phyloP scores from a whole-genome alignment of 2,113 vertebrate species.

The Entomyzon cyanotis region DNA sequence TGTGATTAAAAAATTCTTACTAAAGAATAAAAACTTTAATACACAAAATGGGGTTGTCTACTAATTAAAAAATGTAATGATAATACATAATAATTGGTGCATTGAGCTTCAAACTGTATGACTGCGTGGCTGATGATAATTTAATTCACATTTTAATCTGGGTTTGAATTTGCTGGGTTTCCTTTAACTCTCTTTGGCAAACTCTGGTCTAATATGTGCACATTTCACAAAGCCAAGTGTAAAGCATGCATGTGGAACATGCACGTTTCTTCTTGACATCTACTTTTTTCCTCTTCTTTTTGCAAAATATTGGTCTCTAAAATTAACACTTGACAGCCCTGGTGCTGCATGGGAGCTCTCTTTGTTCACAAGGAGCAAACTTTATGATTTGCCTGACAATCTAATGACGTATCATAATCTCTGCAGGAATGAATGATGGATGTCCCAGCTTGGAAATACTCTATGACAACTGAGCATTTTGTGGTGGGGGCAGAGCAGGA shows the following conservation, averaged over 20 bases:
- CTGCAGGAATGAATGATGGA: not conserved
- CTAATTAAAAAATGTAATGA: conserved; percentile 54
- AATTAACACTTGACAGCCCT: not conserved
- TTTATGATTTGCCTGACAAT: not conserved
- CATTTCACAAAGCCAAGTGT: not conserved
- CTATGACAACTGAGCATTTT: not conserved
- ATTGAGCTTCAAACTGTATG: not conserved
- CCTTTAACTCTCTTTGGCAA: not conserved
- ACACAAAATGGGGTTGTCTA: conserved; percentile 70
- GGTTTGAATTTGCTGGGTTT: not conserved
- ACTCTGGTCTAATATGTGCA: not conserved
- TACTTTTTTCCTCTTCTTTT: not conserved
- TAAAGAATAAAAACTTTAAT: conserved; percentile 82
- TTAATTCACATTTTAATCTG: not conserved
- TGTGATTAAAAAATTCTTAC: conserved; percentile 80
- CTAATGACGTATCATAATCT: not conserved
- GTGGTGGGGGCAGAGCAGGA: not conserved
- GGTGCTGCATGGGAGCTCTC: not conserved
- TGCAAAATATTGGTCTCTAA: not conserved
- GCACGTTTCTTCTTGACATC: not conserved
- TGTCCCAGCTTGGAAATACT: not conserved
- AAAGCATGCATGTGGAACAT: not conserved
- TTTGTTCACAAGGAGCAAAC: not conserved
- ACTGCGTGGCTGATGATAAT: not conserved
- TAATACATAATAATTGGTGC: not conserved